phyloP scores from a whole-genome alignment of 2,113 vertebrate genomes.

The Psettodes erumei region DNA sequence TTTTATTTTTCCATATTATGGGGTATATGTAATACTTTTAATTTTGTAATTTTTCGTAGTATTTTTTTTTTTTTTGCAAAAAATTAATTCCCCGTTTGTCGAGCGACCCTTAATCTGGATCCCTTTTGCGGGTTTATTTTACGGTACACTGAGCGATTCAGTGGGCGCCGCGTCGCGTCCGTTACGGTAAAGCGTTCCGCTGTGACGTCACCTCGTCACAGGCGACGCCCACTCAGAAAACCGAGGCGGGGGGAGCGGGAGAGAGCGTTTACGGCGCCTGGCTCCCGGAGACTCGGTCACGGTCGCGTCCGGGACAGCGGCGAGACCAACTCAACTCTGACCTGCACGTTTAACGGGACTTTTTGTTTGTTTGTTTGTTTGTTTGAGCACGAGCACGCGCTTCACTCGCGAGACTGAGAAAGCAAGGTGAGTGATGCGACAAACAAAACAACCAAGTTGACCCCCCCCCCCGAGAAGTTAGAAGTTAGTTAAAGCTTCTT shows the following conservation, averaged over 20 bases:
- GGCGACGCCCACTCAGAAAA: constrained; percentile 47
- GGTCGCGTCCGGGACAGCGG: background rate
- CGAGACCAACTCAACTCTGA: too few relatives aligned
- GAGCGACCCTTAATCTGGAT: too few relatives aligned
- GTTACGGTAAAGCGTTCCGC: constrained; percentile 46
- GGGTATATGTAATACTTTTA: too few relatives aligned
- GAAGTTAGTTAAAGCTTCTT: background rate
- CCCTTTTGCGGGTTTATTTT: too few relatives aligned
- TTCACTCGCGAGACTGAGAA: background rate
- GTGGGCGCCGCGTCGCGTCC: background rate
- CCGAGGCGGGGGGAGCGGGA: background rate
- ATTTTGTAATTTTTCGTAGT: too few relatives aligned
- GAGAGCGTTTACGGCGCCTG: background rate
- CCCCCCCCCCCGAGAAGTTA: background rate
- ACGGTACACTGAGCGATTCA: constrained; percentile 14
- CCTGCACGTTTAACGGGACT: too few relatives aligned
- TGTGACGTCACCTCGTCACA: constrained; percentile 3
- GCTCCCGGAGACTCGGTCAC: background rate
- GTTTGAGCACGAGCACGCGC: background rate
- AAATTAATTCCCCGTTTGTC: too few relatives aligned
- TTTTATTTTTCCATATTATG: too few relatives aligned
- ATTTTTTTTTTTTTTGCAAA: too few relatives aligned
- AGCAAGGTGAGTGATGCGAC: constrained; percentile 51
- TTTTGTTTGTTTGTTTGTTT: too few relatives aligned
- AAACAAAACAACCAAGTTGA: too few relatives aligned